Percentiles rank a stretch among this genome's conserved stretches.
phyloP scores from a whole-genome alignment of 2,797 vertebrate genomes.

The Onychomys torridus region DNA sequence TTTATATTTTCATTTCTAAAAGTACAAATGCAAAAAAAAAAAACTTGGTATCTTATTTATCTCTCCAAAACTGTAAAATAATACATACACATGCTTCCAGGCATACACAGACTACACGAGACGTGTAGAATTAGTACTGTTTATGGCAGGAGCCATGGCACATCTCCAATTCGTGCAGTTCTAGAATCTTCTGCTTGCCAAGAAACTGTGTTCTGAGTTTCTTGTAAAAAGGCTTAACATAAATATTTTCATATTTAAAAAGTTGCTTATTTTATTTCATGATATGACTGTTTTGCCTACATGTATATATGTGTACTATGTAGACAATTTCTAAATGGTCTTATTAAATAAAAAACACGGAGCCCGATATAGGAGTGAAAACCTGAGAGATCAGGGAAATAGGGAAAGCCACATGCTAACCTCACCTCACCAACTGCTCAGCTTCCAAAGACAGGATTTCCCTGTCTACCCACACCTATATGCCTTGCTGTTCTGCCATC shows the following conservation, averaged over 20 bases:
- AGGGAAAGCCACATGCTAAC: too few species aligned
- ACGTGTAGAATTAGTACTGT: not conserved
- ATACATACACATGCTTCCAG: not conserved
- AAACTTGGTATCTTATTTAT: not conserved
- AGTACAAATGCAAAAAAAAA: constrained; percentile 14
- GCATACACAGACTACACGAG: not conserved
- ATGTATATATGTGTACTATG: not conserved
- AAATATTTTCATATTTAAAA: not conserved
- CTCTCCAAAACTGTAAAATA: not conserved
- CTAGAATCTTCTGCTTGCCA: not conserved
- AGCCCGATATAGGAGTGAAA: too few species aligned
- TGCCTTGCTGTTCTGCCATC: too few species aligned
- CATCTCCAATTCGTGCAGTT: not conserved
- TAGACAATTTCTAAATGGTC: too few species aligned
- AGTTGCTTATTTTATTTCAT: not conserved
- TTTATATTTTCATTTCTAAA: constrained; percentile 4
- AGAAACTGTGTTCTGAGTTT: constrained; percentile 1
- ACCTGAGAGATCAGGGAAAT: too few species aligned
- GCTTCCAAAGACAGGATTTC: too few species aligned
- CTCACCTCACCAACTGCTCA: too few species aligned
- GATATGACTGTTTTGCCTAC: not conserved
- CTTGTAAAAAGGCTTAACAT: not conserved
- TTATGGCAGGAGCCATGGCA: not conserved
- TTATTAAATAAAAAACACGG: too few species aligned
- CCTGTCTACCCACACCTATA: too few species aligned